Conservation (phyloP, 1,140 invertebrate genomes). For the Triops longicaudatus region DNA sequence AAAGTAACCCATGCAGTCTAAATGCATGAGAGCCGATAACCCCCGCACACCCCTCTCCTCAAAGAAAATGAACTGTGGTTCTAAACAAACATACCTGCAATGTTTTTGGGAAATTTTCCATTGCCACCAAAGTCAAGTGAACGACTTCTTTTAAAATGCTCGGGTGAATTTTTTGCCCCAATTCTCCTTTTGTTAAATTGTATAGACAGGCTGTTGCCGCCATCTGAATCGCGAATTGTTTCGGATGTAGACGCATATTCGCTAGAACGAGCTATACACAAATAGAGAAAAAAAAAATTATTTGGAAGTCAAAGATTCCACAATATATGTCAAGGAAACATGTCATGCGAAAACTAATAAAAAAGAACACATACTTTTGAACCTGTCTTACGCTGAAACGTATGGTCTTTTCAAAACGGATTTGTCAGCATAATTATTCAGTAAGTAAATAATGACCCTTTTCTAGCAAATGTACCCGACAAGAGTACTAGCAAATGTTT, state of each 20-base stretch:
- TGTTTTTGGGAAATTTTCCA: conserved; percentile 61
- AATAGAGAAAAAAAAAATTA: conserved; percentile 20
- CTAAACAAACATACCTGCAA: conserved; percentile 41
- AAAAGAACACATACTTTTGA: conserved; percentile 18
- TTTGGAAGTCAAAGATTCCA: not conserved
- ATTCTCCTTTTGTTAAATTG: conserved; percentile 62
- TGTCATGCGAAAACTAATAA: not conserved
- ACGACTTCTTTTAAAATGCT: conserved; percentile 56
- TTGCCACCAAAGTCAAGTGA: conserved; percentile 57
- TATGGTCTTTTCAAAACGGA: not conserved
- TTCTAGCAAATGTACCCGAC: too few species aligned
- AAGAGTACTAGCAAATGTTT: too few species aligned
- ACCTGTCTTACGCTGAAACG: conserved; percentile 18
- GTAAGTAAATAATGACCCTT: too few species aligned
- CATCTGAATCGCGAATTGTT: conserved; percentile 62
- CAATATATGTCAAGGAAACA: not conserved
- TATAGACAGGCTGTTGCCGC: conserved; percentile 72
- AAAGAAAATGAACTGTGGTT: not conserved
- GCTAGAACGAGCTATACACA: conserved; percentile 52
- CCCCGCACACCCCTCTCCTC: too few species aligned
- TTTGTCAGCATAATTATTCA: too few species aligned
- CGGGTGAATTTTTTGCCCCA: conserved; percentile 58
- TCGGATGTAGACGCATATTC: conserved; percentile 57
- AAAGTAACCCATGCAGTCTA: too few species aligned
- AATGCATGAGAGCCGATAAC: too few species aligned